These are phyloP conservation scores for Caenorhabditis elegans DNA, from an alignment of 1,140 invertebrate species.

Conservation along the genomic window DNA sequence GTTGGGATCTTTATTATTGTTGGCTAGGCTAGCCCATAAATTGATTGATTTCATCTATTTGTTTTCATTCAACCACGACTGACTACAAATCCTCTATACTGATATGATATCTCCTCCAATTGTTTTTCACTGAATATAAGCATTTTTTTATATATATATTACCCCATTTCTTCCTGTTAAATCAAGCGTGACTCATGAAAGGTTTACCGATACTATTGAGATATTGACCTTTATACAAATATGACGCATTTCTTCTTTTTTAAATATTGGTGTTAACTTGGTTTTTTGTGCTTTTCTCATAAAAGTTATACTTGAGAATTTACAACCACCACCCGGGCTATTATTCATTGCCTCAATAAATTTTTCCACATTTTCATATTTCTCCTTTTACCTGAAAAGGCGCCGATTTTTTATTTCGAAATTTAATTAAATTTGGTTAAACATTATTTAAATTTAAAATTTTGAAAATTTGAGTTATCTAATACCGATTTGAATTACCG, in stretches of 20 bases:
- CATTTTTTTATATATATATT: too few relatives aligned
- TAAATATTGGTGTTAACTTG: not conserved
- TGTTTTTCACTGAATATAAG: too few relatives aligned
- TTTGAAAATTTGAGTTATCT: too few relatives aligned
- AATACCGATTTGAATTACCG: too few relatives aligned
- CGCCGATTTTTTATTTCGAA: too few relatives aligned
- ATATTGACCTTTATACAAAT: conserved; percentile 17
- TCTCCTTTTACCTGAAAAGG: not conserved
- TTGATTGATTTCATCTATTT: not conserved
- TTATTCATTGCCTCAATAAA: not conserved
- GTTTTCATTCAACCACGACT: not conserved
- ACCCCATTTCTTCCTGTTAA: too few relatives aligned
- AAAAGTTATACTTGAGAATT: not conserved
- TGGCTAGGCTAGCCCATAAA: not conserved
- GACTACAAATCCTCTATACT: not conserved
- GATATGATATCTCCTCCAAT: not conserved
- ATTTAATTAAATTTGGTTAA: too few relatives aligned
- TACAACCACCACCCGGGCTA: not conserved
- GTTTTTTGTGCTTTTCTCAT: not conserved
- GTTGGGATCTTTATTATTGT: not conserved
- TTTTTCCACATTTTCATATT: not conserved
- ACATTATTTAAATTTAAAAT: too few relatives aligned
- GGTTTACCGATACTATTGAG: not conserved
- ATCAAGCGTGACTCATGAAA: not conserved
- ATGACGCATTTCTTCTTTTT: not conserved